Evolutionary conservation across 1,140 invertebrate species (phyloP).

Genomic region (Brachionus manjavacas): DNA sequence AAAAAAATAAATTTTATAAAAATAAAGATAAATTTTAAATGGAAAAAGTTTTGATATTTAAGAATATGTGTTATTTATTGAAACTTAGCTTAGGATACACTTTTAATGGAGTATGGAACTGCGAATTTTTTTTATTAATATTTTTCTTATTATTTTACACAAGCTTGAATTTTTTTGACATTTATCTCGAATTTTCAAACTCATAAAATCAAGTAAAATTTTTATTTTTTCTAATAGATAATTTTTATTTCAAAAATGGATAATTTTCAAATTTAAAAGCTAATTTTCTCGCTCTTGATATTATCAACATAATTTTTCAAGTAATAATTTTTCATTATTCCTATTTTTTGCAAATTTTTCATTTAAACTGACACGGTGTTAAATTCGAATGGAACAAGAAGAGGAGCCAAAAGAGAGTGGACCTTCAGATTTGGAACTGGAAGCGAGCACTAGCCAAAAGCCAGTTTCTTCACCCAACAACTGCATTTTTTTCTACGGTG

Average conservation of each 20-base stretch:
- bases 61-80: no score
- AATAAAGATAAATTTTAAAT: no score
- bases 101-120: no score
- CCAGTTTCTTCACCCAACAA: conserved; percentile 27
- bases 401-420: not conserved
- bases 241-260: not conserved
- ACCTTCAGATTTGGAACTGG: not conserved
- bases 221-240: not conserved
- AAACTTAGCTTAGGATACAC: no score
- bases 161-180: not conserved
- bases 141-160: no score
- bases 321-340: conserved; percentile 26
- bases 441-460: not conserved
- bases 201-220: not conserved
- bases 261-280: not conserved
- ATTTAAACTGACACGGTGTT: not conserved
- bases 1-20: no score
- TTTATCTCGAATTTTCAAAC: not conserved
- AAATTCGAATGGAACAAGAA: not conserved
- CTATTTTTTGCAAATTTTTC: not conserved
- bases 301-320: conserved; percentile 34
- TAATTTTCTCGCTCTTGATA: not conserved
- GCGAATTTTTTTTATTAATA: no score
- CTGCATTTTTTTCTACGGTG: conserved; percentile 73
- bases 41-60: no score